Percentiles rank a stretch among this genome's conserved stretches.
Conservation (phyloP, 2,888 invertebrate genomes). For the Trachelus tabidus region DNA sequence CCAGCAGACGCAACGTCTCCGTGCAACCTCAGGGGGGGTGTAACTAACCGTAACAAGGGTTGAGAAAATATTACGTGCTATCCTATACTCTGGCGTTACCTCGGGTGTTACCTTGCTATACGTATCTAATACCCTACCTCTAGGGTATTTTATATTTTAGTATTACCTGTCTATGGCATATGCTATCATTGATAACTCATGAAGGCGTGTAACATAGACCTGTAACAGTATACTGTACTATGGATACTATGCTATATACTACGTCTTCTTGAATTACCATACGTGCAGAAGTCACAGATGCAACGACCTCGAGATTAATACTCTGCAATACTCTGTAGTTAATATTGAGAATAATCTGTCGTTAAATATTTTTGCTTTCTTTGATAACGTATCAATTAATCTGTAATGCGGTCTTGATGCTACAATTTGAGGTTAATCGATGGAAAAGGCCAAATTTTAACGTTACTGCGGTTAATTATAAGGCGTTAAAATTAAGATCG, state of each 20-base stretch:
- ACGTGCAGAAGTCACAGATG: constrained; percentile 30
- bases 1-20: background rate
- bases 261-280: constrained; percentile 45
- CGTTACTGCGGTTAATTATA: too few species aligned
- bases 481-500: too few species aligned
- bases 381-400: background rate
- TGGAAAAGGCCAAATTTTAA: background rate
- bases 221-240: background rate
- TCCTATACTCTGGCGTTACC: background rate
- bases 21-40: background rate
- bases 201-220: background rate
- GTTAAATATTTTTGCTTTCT: background rate
- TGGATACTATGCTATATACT: background rate
- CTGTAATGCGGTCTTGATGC: background rate
- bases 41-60: background rate
- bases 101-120: background rate
- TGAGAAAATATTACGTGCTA: background rate
- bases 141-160: background rate
- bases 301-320: constrained; percentile 34
- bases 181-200: background rate
- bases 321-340: background rate
- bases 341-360: background rate
- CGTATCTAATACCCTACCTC: background rate
- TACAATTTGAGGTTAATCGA: background rate
- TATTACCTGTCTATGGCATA: background rate